Conservation (phyloP, 2,797 vertebrate species). For the Allobates femoralis region DNA sequence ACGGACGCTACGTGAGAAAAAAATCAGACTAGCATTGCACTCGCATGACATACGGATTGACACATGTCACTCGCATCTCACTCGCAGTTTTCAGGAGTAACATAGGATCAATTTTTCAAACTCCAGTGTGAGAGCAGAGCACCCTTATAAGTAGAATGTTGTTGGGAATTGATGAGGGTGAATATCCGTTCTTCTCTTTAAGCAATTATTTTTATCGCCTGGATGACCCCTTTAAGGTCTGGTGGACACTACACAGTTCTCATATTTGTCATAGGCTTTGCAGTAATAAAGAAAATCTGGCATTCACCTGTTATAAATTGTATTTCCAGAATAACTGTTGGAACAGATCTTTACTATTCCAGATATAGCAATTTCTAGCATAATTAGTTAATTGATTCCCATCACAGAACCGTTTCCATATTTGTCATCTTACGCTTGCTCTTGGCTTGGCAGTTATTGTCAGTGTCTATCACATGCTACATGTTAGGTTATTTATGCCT, state of each 20-base stretch:
- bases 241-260: not conserved
- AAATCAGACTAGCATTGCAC: too few relatives aligned
- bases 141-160: too few relatives aligned
- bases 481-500: constrained; percentile 1
- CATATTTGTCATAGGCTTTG: not conserved
- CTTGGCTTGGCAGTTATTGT: not conserved
- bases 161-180: too few relatives aligned
- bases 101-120: too few relatives aligned
- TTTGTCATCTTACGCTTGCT: not conserved
- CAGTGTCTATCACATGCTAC: not conserved
- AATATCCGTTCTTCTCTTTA: too few relatives aligned
- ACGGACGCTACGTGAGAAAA: too few relatives aligned
- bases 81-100: too few relatives aligned
- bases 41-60: too few relatives aligned
- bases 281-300: not conserved
- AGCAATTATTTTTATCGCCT: too few relatives aligned
- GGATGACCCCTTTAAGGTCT: not conserved
- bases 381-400: constrained; percentile 11
- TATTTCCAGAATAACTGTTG: not conserved
- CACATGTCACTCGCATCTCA: too few relatives aligned
- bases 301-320: not conserved
- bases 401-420: not conserved
- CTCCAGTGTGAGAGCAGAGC: too few relatives aligned
- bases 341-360: not conserved
- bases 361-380: not conserved